These are phyloP conservation scores for Polydrusus pterygomalis DNA, from an alignment of 2,888 invertebrate genomes.

Conservation along the genomic window DNA sequence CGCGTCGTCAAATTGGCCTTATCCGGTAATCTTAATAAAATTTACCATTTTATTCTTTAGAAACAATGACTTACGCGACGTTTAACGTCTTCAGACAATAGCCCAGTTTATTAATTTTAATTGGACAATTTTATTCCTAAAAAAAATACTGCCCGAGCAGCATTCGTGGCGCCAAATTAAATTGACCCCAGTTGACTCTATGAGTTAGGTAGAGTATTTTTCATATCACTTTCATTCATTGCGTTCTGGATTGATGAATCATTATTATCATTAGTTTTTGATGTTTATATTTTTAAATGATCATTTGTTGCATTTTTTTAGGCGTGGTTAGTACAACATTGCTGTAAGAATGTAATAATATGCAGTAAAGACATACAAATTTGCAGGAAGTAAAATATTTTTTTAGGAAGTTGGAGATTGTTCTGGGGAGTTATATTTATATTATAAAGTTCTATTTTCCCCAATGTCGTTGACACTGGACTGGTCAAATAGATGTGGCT, in stretches of 20 bases:
- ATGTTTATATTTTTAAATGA: not conserved
- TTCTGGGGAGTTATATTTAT: no score
- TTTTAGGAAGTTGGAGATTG: no score
- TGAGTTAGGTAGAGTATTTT: slow-evolving; percentile 38
- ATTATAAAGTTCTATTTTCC: no score
- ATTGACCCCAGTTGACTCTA: slow-evolving; percentile 49
- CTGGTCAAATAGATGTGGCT: no score
- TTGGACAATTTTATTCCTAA: slow-evolving; percentile 44
- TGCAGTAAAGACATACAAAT: no score
- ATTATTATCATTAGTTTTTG: not conserved
- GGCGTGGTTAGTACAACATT: no score
- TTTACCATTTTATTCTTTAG: slow-evolving; percentile 12
- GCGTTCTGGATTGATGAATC: slow-evolving; percentile 17
- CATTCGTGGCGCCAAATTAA: slow-evolving; percentile 36
- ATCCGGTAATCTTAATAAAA: slow-evolving; percentile 22
- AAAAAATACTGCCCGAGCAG: slow-evolving; percentile 26
- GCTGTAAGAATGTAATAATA: no score
- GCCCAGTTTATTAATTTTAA: slow-evolving; percentile 35
- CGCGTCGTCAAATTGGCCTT: slow-evolving; percentile 20
- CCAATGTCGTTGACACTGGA: no score
- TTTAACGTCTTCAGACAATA: slow-evolving; percentile 6
- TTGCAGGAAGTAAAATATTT: no score
- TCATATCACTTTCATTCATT: slow-evolving; percentile 30
- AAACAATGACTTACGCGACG: slow-evolving; percentile 3
- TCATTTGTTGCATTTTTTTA: not conserved